Base-by-base conservation (phyloP, 2,888 invertebrate species). In the Blastobasis adustella region DNA sequence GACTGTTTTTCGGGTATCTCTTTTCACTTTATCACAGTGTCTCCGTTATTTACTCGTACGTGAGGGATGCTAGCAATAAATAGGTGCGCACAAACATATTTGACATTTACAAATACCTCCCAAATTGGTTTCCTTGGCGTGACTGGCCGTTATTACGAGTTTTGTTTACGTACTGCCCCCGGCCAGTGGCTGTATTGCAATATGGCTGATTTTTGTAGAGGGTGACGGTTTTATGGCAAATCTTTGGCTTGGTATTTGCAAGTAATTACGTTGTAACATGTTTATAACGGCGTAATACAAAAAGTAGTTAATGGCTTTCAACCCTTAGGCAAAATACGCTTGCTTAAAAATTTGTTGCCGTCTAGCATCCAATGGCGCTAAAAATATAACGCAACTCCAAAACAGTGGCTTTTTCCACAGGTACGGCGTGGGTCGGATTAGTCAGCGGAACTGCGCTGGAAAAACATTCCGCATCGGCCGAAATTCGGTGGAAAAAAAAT, bases 61-160 rank as follows among this genome's bases (percentile, higher is more conserved):
- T 87, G 88, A 87, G 85, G 86, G 87, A 88, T 84, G 85, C 81
- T 79, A 66, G 82, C 75, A 86, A 86, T 87, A 87, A 86, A 86
- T 85, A 86, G 82, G 83, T 83, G 79, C 73, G 81, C 82, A 79
- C 84, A 85, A 85, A 83, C 85, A 82, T 86, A 84, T 86, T 84
- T 84, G 85, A 86, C 82, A 77, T 85, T 83, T 82, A 85, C 83
- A 84, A 82, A 82, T 82, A 85, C 81, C 80, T 79, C 75, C 82
- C 79, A 81, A 83, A 86, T 83, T 84, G 82, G 79, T 84, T 84
- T 81, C 75, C 79, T 81, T 81, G 77, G 79, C 80, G 82, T 79
- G 79, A 80, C 80, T 82, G 81, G 72, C 77, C 79, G 78, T 82
- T 85, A 83, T 84, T 82, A 82, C 79, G 68, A 71, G 73, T 71